Evolutionary conservation across 2,113 vertebrate species (phyloP), one percentile per base, ranked within the genome.

Genomic region (Cryptomyrus ogoouensis): DNA sequence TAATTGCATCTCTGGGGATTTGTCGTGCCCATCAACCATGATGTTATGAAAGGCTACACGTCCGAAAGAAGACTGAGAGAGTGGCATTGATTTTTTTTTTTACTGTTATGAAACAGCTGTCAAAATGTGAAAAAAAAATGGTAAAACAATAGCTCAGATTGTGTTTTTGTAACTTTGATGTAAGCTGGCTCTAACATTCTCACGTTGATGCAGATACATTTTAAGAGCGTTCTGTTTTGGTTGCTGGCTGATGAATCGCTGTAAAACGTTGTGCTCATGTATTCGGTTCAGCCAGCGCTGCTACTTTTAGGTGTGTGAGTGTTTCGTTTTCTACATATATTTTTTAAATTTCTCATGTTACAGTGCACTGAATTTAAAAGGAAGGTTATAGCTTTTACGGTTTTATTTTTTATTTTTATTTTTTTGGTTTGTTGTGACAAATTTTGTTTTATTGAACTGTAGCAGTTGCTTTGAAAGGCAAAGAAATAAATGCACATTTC

Each of bases 121-220:
- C 27, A 52, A 87, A 53, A 87, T 53, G 27, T 52, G 35, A 53
- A 35, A 87, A 87, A 84, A 84, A 47, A 46, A 3, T n/a, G 62
- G 35, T 77, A 8, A 80, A 80, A 80, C 74, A 86, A 49, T 86
- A 87, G 85, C 85, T 53, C n/a, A 39, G 27, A 87, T 53, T 87
- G 85, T 87, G 85, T 87, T 87, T 52, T 87, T 35, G 85, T 87
- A 87, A 84, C 39, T 87, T 87, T 17, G 50, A 35, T 87, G 85
- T 87, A 53, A 87, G 50, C 50, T 53, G 47, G 15, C 24, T 21
- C 85, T 87, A 53, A 87, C 85, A 87, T 87, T 87, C 31, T 19
- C 12, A 56, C 50, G 7, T 35, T 39, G 31, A 56, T 19, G 50
- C 85, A 52, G 50, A 19, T 87, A 35, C 35, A 39, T 87, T 86